Base-by-base conservation (phyloP, 2,797 vertebrate species). In the Florisuga fusca region DNA sequence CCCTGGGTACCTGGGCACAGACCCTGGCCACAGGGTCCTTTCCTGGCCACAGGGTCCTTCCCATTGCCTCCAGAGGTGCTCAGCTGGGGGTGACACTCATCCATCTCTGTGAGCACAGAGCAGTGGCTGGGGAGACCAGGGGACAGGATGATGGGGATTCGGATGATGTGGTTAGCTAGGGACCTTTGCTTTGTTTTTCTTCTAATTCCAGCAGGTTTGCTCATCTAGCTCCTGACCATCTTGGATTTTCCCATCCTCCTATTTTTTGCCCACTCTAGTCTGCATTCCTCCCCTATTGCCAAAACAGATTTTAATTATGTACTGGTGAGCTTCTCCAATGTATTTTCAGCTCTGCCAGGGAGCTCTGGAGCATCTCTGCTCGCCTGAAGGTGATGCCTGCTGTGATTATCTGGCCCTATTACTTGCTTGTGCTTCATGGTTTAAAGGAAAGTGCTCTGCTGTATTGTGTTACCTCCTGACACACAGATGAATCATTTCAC, bases 201-300 rank as follows among this genome's bases (percentile, higher is more conserved):
- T 50, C 61, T 77, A 23, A 53, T 67, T 87, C 84, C 72, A 41
- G 10, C 9, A n/a, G n/a, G 46, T 92, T 94, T 84, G 77, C 45
- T 78, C 43, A 63, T 17, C 34, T 34, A 21, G 51, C 19, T 86
- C 73, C 71, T 63, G 67, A 33, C 73, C 4, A 1, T 6, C 78
- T 36, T 55, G 69, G 85, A 68, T 79, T 82, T 94, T 75, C 87
- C 89, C 72, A 80, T 8, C 50, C 38, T 87, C 50, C 59, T 74
- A 61, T 8, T 71, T 87, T 87, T 61, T 78, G 74, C 50, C 81
- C 26, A 11, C 41, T 81, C 64, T 7, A 23, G 78, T 17, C 82
- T 79, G 80, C 80, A 76, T 81, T 94, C 89, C 80, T 93, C 61
- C 38, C 77, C 57, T 79, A 29, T 36, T 91, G 91, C 95, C 94